Evolutionary conservation across 2,797 vertebrate species (phyloP).

Genomic region (Salmo trutta): DNA sequence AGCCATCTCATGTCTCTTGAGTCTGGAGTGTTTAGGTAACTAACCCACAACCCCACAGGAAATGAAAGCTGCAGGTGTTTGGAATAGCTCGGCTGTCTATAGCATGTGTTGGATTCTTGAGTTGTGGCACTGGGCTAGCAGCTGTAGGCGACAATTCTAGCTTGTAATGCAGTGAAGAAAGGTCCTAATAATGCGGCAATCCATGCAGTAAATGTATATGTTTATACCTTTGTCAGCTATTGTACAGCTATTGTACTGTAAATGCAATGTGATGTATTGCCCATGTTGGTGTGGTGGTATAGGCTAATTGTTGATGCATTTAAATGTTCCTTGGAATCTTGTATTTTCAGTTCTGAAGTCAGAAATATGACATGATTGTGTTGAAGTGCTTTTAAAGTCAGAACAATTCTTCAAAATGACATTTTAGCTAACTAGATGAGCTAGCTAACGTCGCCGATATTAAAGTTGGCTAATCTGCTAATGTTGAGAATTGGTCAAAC

Average conservation of each 20-base stretch:
- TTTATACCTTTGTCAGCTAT: not conserved
- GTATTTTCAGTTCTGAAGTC: not conserved
- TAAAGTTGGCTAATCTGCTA: not conserved
- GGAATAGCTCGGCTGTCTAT: conserved; percentile 22
- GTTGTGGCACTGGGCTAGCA: conserved; percentile 28
- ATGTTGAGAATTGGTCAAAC: not conserved
- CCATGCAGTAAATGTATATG: not conserved
- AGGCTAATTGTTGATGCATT: not conserved
- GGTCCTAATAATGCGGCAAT: not conserved
- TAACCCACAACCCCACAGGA: conserved; percentile 26
- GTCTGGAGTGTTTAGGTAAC: conserved; percentile 17
- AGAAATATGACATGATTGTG: too few relatives aligned
- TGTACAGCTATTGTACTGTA: not conserved
- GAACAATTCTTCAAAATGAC: not conserved
- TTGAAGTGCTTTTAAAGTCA: too few relatives aligned
- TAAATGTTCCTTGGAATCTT: not conserved
- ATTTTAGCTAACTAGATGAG: not conserved
- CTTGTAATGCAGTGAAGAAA: not conserved
- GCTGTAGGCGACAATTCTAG: conserved; percentile 41
- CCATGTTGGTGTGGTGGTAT: not conserved
- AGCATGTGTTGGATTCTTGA: conserved; percentile 25
- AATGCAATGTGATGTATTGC: not conserved
- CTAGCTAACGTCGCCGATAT: not conserved
- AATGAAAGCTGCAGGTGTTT: conserved; percentile 65
- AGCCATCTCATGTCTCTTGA: conserved; percentile 41